A percentile compares a stretch with the other conserved stretches of the same genome.
Evolutionary conservation across 2,113 vertebrate species (phyloP).

Genomic region (Microcebus ravelobensis): DNA sequence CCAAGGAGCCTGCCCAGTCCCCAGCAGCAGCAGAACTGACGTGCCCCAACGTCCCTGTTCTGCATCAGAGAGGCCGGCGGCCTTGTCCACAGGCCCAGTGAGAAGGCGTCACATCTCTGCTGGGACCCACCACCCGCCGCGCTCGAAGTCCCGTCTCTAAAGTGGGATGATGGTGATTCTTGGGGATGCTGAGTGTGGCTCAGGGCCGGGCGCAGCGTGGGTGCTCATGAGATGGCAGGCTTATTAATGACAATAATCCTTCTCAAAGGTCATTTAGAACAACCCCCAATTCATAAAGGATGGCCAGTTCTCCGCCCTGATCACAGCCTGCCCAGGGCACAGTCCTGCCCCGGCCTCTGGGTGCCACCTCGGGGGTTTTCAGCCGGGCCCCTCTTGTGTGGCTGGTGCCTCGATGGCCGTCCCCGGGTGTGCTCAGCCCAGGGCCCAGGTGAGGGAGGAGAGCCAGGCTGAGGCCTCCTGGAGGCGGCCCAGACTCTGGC

Average conservation of each 20-base stretch:
- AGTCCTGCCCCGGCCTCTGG: too few species aligned
- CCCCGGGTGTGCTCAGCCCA: not conserved
- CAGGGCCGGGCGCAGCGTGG: not conserved
- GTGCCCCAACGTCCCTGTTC: not conserved
- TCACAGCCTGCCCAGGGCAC: not conserved
- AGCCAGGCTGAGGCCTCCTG: not conserved
- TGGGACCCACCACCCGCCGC: not conserved
- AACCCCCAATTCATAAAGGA: not conserved
- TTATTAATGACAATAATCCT: not conserved
- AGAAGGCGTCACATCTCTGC: not conserved
- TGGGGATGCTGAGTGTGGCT: too few species aligned
- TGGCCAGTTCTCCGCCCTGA: not conserved
- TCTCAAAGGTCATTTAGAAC: not conserved
- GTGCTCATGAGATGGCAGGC: not conserved
- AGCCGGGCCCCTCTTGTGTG: not conserved
- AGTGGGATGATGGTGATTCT: not conserved
- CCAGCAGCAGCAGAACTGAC: not conserved
- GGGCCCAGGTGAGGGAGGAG: conserved; percentile 19
- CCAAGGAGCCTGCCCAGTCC: not conserved
- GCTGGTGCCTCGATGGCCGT: not conserved
- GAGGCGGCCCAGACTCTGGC: not conserved
- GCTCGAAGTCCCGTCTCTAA: not conserved
- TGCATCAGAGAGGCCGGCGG: accelerated
- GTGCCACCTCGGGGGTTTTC: not conserved
- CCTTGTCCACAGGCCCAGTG: not conserved